Evolutionary conservation across 2,888 invertebrate genomes (phyloP), one percentile per base, ranked within the genome.

Genomic region (Cryptocephalus primarius): DNA sequence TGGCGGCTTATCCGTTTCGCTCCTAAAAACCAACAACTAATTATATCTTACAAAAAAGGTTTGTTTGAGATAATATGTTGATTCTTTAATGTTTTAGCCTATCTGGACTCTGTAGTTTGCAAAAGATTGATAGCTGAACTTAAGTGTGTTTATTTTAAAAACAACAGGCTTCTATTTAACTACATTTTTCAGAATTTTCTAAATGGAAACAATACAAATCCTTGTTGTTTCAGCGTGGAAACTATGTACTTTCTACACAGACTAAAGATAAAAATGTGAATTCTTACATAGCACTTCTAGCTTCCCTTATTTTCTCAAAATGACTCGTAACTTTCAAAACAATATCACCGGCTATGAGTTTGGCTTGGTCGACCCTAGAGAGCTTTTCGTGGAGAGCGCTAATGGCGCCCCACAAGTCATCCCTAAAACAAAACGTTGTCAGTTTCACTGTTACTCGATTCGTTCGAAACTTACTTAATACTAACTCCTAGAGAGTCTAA

Each of bases 391-490:
- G 83, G 39, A 91, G 69, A 62, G 83, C 79, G 61, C 80, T 83
- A 54, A 90, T 77, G 14, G 83, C 84, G 52, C 82, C 81, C 90
- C 91, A 90, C 43, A 88, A 70, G 66, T 92, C 89, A 61, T 86
- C 86, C 55, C 86, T 85, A 65, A 12, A 74, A 55, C 40, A 33
- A 14, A 34, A 22, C 22, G 3, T 22, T 22, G 3, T 22, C 22
- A 22, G 6, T 22, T 22, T 22, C 6, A 2, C 22, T 22, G 22
- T 22, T 22, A 22, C 22, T 22, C 6, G 22, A 22, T 22, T 22
- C 22, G 6, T 22, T 22, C 6, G 6, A 22, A 22, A 39, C 66
- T 63, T 71, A 75, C 66, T 75, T 75, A 57, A 76, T 73, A 55
- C 65, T 72, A 45, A 65, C 72, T 50, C 68, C 71, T 55, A 75